These are phyloP conservation scores for Lichenostomus cassidix DNA, from an alignment of 2,113 vertebrate genomes.

Conservation along the genomic window DNA sequence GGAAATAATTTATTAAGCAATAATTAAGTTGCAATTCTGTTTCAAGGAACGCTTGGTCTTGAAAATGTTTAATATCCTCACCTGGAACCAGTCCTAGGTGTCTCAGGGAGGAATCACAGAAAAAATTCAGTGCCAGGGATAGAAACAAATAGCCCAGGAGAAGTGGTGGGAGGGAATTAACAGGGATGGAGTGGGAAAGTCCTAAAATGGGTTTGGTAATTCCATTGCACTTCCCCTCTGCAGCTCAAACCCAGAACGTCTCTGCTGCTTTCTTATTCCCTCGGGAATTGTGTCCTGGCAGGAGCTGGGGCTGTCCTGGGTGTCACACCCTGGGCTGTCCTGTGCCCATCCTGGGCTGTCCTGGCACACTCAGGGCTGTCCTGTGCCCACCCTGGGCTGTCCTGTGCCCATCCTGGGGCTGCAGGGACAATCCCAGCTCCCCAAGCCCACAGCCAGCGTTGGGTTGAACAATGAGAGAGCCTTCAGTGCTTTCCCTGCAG, in stretches of 20 bases:
- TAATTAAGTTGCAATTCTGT: neutral
- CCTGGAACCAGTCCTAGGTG: neutral
- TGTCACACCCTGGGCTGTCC: neutral
- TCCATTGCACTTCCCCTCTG: neutral
- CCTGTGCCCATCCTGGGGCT: neutral
- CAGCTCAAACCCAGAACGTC: neutral
- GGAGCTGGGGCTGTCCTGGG: neutral
- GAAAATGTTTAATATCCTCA: neutral
- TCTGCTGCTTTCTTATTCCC: neutral
- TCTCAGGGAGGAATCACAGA: rapidly evolving
- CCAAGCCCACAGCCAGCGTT: neutral
- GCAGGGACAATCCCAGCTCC: neutral
- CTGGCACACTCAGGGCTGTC: neutral
- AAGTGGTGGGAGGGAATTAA: neutral
- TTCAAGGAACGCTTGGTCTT: neutral
- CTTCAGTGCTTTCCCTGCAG: slow-evolving; percentile 60
- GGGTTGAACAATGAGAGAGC: slow-evolving; percentile 23
- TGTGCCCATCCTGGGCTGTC: neutral
- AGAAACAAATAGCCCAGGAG: neutral
- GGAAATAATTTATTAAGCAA: rapidly evolving
- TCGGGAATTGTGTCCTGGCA: rapidly evolving
- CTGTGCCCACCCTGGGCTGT: neutral
- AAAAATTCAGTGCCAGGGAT: neutral
- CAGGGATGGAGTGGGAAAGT: neutral
- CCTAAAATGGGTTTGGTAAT: rapidly evolving